Base-by-base conservation (phyloP, 2,888 invertebrate species). In the Kryphioiulus occultus region DNA sequence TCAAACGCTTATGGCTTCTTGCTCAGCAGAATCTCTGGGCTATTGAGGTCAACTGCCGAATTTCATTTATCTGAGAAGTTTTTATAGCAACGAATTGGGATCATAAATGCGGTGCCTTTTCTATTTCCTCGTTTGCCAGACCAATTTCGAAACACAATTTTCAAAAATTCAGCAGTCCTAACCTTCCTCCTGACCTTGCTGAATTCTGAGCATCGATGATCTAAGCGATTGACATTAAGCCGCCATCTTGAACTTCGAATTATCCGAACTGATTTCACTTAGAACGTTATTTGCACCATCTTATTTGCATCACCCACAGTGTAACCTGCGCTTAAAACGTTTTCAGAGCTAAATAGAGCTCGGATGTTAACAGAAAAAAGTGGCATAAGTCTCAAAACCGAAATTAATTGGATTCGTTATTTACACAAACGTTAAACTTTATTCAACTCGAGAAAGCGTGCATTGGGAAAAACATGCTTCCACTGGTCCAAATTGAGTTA, bases 31-130 rank as follows among this genome's bases (percentile, higher is more conserved):
- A 26, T 68, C 68, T 68, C 68, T 68, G 9, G 68, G 68, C 68
- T 68, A 26, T 68, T 68, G 68, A 68, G 68, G 68, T 68, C 68
- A 68, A 68, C 68, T 68, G 68, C 68, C 68, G 68, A 68, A 68
- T 68, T 68, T 68, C 68, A 68, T 68, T 68, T 68, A 68, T 68
- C 68, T 68, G 68, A 68, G 68, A 68, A 68, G 26, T 68, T 68
- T 68, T 68, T 68, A 68, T 68, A 26, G 68, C 26, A 26, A 68
- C 68, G 68, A 68, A 68, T 68, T 68, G 68, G 26, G 26, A 68
- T n/a, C 68, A 68, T 68, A 68, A 68, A 68, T 68, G 68, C 12
- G 68, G 68, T 68, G 68, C n/a, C 68, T 68, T 68, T 68, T 68
- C 68, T 68, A 68, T 68, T 68, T 68, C n/a, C 26, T 68, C 68